Conservation (phyloP, 2,113 vertebrate genomes). For the Numida meleagris region DNA sequence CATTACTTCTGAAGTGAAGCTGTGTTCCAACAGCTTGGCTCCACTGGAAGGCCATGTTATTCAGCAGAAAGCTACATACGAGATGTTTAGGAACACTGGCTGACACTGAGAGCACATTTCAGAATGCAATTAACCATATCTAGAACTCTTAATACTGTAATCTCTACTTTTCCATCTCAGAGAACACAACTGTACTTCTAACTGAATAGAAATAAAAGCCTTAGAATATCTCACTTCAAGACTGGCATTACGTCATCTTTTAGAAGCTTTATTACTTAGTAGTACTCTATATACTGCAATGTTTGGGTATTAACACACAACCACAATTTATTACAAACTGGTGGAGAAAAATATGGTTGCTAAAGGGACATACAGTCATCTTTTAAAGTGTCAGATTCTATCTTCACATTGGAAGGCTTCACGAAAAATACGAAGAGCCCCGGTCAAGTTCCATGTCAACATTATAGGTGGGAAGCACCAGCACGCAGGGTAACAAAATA, state of each 20-base stretch:
- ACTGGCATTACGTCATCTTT: conserved; percentile 23
- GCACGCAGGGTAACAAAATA: not conserved
- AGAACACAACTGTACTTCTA: conserved; percentile 19
- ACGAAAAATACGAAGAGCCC: not conserved
- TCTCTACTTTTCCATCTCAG: not conserved
- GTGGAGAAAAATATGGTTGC: not conserved
- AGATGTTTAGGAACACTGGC: conserved; percentile 19
- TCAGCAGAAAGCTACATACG: conserved; percentile 49
- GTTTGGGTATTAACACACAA: conserved; percentile 14
- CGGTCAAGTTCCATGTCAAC: not conserved
- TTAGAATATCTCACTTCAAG: not conserved
- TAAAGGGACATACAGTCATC: not conserved
- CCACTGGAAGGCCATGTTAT: conserved; percentile 55
- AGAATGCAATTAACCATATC: conserved; percentile 36
- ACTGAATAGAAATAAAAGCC: conserved; percentile 8
- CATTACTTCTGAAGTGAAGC: conserved; percentile 27
- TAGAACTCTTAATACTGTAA: not conserved
- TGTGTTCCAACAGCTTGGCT: conserved; percentile 50
- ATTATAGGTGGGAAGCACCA: not conserved
- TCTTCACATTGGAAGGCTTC: not conserved
- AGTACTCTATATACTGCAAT: not conserved
- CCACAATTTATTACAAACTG: not conserved
- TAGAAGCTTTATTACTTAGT: conserved; percentile 10
- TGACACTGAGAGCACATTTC: conserved; percentile 50
- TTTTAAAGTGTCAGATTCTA: not conserved